Evolutionary conservation across 2,113 vertebrate genomes (phyloP), one percentile per base, ranked within the genome.

Genomic region (Hymenochirus boettgeri): DNA sequence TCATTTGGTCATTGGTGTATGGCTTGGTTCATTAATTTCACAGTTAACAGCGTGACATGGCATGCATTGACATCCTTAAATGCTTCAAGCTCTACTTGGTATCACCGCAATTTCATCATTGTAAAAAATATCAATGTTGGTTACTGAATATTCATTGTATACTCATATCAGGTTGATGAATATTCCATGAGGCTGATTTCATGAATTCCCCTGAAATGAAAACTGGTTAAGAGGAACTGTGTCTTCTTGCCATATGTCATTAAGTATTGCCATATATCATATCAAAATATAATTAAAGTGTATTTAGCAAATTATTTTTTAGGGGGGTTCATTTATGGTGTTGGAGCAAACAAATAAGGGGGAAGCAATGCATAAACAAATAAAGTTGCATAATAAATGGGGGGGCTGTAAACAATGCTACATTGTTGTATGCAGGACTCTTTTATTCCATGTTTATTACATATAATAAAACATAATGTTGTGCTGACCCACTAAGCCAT

Each of bases 91-190:
- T 19, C 39, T 9, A 29, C 39, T 60, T 27, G 9, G 22, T 60
- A 60, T 60, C 3, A 21, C 39, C 19, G 39, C 9, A 42, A 42
- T 31, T 48, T 61, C 45, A 48, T 31, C 45, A 22, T 33, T 62
- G 51, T 62, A 52, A 35, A n/a, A 33, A 21, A 52, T 62, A 51
- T 35, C 35, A 31, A 52, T 62, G 21, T 35, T 24, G 48, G 8
- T 25, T 52, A 51, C 24, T 62, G 47, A 62, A 51, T 51, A 62
- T 62, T 50, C 48, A 52, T 62, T 62, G 29, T 51, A 52, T 51
- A 51, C 39, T 62, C 51, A 52, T 52, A 15, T 24, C 29, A 62
- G 3, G 21, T 9, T 27, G 31, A 52, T 62, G 60, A 62, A 62
- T 62, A 62, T 62, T 51, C 21, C 25, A 52, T 52, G 21, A 62